phyloP scores from a whole-genome alignment of 2,888 invertebrate species.

The Timandra comae region DNA sequence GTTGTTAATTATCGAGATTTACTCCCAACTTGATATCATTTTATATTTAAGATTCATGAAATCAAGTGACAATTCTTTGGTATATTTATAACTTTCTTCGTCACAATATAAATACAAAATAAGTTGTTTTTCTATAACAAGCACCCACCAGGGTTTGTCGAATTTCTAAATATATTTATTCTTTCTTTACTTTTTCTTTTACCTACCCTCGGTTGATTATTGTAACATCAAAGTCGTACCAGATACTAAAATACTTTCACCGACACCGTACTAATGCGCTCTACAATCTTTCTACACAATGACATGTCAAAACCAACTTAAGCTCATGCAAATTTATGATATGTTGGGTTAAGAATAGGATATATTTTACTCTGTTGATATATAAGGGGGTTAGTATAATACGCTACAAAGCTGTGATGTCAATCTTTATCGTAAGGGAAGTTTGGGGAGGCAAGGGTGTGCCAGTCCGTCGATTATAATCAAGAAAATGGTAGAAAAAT shows the following conservation, averaged over 20 bases:
- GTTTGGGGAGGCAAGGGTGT: conserved; percentile 68
- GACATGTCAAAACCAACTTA: conserved; percentile 58
- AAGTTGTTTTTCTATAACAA: too few species aligned
- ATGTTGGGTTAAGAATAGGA: conserved; percentile 36
- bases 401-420: conserved; percentile 63
- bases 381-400: conserved; percentile 59
- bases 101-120: too few species aligned
- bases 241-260: conserved; percentile 41
- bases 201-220: too few species aligned
- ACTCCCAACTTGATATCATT: conserved; percentile 26
- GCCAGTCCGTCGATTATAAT: conserved; percentile 73
- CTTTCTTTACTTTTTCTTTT: too few species aligned
- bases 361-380: conserved; percentile 35
- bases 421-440: conserved; percentile 75
- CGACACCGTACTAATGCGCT: conserved; percentile 73
- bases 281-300: conserved; percentile 72
- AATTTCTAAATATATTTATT: too few species aligned
- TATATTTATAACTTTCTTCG: too few species aligned
- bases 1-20: conserved; percentile 56
- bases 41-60: too few species aligned
- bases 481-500: conserved; percentile 76
- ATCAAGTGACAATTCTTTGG: too few species aligned
- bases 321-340: conserved; percentile 33
- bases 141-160: too few species aligned
- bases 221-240: too few species aligned